Base-by-base conservation (phyloP, 2,888 invertebrate species). In the Cantharis flavilabris region DNA sequence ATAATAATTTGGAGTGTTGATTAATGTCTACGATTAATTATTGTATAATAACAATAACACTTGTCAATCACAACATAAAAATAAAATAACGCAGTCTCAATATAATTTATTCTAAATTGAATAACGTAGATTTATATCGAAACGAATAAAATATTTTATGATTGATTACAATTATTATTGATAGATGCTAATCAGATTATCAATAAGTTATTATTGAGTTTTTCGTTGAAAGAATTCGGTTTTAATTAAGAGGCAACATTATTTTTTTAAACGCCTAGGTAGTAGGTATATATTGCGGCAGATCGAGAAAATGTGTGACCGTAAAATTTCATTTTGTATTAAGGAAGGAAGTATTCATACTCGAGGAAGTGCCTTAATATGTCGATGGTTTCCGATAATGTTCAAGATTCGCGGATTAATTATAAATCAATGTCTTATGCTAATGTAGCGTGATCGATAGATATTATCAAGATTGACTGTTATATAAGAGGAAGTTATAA, bases 401-500 rank as follows among this genome's bases (percentile, higher is more conserved):
- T 33, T 74, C 76, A 62, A 62, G 77, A 77, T 80, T 79, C 76
- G 75, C 73, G 77, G 85, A 84, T 86, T 88, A 87, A 88, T 88
- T 88, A 88, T 88, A 88, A 88, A 88, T 88, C 88, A 88, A 88
- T 88, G 88, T 88, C 87, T 87, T 88, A 88, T 87, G 88, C 85
- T 88, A 88, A 87, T 87, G 87, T 86, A 84, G 83, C 86, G 86
- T 87, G 88, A 88, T 88, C 88, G 87, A 88, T 88, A 88, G 88
- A 88, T 88, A 81, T 79, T 86, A 87, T 87, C 86, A 81, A 69
- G 73, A 73, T 83, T 82, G 84, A 85, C 84, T 82, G 84, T 84
- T 84, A 84, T 86, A 84, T 85, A 85, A 85, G 85, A 87, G 88
- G 88, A 88, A 88, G 88, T 88, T 88, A 88, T 88, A 88, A 88